A percentile compares a stretch with the other conserved stretches of the same genome.
phyloP scores from a whole-genome alignment of 2,888 invertebrate species.

The Alentia gelatinosa region DNA sequence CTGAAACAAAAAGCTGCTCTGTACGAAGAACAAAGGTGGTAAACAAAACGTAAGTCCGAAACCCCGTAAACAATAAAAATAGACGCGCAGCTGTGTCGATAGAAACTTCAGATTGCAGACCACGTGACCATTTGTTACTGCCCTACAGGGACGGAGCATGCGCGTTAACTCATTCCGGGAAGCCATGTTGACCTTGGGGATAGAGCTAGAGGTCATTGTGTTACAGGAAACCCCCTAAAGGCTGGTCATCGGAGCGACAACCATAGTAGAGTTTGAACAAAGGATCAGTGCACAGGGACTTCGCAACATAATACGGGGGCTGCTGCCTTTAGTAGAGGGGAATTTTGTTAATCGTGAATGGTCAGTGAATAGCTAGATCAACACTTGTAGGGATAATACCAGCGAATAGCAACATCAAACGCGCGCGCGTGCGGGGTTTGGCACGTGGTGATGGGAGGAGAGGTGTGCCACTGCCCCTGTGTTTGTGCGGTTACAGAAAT shows the following conservation, averaged over 20 bases:
- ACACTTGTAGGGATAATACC: background rate
- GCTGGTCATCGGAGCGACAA: background rate
- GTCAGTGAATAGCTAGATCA: background rate
- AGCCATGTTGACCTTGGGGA: constrained; percentile 7
- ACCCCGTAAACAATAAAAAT: too few relatives aligned
- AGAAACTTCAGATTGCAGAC: too few relatives aligned
- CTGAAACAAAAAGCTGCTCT: too few relatives aligned
- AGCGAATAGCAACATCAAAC: background rate
- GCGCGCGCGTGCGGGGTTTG: background rate
- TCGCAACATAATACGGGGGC: background rate
- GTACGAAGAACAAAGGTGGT: background rate
- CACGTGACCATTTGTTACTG: too few relatives aligned
- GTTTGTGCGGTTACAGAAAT: background rate
- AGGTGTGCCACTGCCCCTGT: background rate
- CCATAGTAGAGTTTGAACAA: background rate
- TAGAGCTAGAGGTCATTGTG: background rate
- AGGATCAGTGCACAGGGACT: constrained; percentile 9
- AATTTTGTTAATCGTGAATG: background rate
- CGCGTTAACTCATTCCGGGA: background rate
- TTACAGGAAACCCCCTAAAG: background rate
- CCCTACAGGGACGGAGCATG: background rate
- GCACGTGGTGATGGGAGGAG: background rate
- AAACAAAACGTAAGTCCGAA: background rate
- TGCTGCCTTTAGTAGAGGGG: background rate
- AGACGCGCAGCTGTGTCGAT: too few relatives aligned